Base-by-base conservation (phyloP, 2,797 vertebrate genomes). In the Mus spretus region DNA sequence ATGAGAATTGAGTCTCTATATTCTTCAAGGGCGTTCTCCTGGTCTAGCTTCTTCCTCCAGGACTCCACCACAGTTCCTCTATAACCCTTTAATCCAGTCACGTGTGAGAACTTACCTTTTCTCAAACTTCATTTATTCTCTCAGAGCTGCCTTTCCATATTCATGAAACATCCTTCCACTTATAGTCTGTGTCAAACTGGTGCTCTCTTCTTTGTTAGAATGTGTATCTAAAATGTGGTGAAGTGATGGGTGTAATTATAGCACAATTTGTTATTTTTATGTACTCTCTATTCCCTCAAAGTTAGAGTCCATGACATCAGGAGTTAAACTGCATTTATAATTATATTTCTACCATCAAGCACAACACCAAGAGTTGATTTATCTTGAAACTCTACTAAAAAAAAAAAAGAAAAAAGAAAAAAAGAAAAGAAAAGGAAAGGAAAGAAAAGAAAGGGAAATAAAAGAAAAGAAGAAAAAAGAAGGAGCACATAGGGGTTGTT, bases 191-290 rank as follows among this genome's bases (percentile, higher is more conserved):
- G 6, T 47, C 50, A 55, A 87, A 77, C 34, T 34, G 90, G 2
- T 14, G 22, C 1, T 88, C 26, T 89, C 53, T 47, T 79, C 24
- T 37, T 17, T 86, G 1, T 89, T 94, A 61, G 15, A 93, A 95
- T 90, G 72, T 15, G 3, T 61, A 61, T 20, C 37, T 47, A 82
- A 57, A 70, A 50, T 57, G 10, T 74, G 80, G 9, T 44, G 26
- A 50, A 90, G 70, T 37, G 70, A 70, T 72, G 6, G 70, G 50
- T 94, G 22, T 24, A 84, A 63, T 70, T 75, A 47, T 77, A 47
- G 11, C 40, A 65, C 24, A 44, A 37, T 88, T 92, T 53, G 26
- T 78, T 95, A 61, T 61, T 87, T 88, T 88, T 89, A 79, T 87
- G 59, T 75, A 28, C 3, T 22, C 47, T 28, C 26, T 7, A 17